A percentile compares a stretch with the other conserved stretches of the same genome.
Evolutionary conservation across 2,113 vertebrate species (phyloP).

Genomic region (Petromus typicus): DNA sequence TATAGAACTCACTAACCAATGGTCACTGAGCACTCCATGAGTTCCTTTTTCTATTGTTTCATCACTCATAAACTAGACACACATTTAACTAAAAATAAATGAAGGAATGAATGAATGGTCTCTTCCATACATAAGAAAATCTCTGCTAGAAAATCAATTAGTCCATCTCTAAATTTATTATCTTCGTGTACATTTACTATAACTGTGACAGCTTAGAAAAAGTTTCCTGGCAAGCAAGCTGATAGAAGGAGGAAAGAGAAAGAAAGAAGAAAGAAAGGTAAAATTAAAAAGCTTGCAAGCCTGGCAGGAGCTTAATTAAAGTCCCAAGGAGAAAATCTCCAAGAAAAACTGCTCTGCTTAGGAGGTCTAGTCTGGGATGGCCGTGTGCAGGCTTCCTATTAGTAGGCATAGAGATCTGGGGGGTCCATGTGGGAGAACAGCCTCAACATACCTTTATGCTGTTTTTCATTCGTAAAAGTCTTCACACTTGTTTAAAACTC

Average conservation of each 20-base stretch:
- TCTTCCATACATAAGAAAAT: constrained; percentile 60
- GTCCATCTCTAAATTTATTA: constrained; percentile 71
- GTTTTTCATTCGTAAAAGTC: constrained; percentile 83
- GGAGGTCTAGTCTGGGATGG: constrained; percentile 80
- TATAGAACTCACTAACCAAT: not conserved
- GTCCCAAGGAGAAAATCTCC: constrained; percentile 83
- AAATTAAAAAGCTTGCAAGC: constrained; percentile 79
- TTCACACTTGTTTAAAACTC: constrained; percentile 83
- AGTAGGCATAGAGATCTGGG: constrained; percentile 64
- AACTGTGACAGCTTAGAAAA: constrained; percentile 77
- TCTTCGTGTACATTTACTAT: constrained; percentile 71
- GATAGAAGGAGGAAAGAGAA: constrained; percentile 67
- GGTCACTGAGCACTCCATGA: not conserved
- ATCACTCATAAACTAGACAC: not conserved
- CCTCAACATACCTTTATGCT: constrained; percentile 79
- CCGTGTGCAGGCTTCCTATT: constrained; percentile 68
- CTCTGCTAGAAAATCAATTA: constrained; percentile 60
- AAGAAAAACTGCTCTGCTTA: constrained; percentile 77
- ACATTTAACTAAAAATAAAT: not conserved
- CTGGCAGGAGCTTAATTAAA: constrained; percentile 87
- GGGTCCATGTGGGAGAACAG: constrained; percentile 73
- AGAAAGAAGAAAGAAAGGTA: constrained; percentile 66
- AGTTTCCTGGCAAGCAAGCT: constrained; percentile 76
- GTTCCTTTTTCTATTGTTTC: constrained; percentile 22
- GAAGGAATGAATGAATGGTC: not conserved